These are phyloP conservation scores for Amblyteles armatorius DNA, from an alignment of 2,888 invertebrate species.

Conservation along the genomic window DNA sequence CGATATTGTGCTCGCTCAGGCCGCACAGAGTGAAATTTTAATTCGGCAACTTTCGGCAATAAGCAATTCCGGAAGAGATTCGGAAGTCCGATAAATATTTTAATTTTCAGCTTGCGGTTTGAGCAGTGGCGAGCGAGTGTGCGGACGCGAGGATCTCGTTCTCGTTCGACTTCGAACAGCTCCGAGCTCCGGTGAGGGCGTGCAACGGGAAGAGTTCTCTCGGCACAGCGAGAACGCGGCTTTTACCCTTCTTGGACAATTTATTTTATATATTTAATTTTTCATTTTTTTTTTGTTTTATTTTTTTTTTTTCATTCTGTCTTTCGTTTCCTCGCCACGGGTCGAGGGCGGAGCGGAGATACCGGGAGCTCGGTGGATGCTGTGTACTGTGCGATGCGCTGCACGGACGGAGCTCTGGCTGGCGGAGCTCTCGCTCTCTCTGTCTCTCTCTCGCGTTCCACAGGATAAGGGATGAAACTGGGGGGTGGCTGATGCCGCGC, in stretches of 20 bases:
- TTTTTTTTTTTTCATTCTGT: constrained; percentile 79
- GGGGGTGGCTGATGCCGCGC: constrained; percentile 73
- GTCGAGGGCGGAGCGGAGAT: constrained; percentile 45
- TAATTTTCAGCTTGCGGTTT: constrained; percentile 76
- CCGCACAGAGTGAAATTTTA: constrained; percentile 78
- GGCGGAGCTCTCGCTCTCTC: constrained; percentile 3
- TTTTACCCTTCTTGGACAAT: constrained; percentile 74
- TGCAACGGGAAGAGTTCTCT: not conserved
- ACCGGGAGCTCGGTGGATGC: constrained; percentile 16
- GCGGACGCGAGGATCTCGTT: constrained; percentile 50
- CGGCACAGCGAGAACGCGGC: constrained; percentile 68
- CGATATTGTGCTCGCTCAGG: constrained; percentile 50
- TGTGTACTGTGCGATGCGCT: constrained; percentile 18
- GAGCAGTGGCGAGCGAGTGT: constrained; percentile 38
- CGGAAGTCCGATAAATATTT: constrained; percentile 79
- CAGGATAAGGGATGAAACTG: constrained; percentile 69
- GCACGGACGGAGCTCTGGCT: constrained; percentile 52
- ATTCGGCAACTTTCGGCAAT: constrained; percentile 81
- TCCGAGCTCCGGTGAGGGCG: not conserved
- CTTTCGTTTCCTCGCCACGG: constrained; percentile 75
- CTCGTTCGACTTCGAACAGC: constrained; percentile 27
- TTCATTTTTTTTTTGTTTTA: constrained; percentile 78
- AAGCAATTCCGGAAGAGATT: constrained; percentile 82
- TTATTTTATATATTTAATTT: constrained; percentile 76
- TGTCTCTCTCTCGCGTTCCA: constrained; percentile 34